phyloP scores from a whole-genome alignment of 2,797 vertebrate species.

The Argyrosomus regius region DNA sequence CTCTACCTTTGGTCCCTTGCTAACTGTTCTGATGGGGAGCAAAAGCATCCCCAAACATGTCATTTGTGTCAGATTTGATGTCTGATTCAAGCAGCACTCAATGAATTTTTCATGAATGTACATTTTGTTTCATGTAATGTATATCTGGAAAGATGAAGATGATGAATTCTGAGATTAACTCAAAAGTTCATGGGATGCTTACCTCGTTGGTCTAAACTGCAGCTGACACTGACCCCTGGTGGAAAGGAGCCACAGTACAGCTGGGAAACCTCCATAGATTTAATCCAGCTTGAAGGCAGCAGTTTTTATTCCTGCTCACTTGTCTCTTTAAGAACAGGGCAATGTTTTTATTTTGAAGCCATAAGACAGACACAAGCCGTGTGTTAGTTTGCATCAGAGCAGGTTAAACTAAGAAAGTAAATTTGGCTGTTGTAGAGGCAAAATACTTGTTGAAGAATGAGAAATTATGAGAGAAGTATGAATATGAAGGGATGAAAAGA shows the following conservation, averaged over 20 bases:
- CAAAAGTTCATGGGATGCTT: background rate
- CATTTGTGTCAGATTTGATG: background rate
- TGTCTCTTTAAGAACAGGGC: background rate
- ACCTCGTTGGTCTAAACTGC: background rate
- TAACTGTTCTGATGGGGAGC: background rate
- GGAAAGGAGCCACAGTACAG: conserved; percentile 12
- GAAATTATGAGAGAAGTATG: rapidly evolving
- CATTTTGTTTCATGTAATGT: background rate
- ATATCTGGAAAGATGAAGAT: background rate
- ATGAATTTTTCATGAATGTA: background rate
- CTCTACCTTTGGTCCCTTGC: background rate
- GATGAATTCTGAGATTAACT: background rate
- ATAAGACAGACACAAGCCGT: background rate
- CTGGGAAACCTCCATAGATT: background rate
- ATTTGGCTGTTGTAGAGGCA: background rate
- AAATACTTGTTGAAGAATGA: background rate
- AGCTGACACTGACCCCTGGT: conserved; percentile 46
- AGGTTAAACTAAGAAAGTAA: background rate
- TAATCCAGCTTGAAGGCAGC: background rate
- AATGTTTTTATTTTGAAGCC: background rate
- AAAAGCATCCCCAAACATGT: background rate
- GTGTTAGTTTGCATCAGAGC: background rate
- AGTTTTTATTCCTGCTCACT: background rate
- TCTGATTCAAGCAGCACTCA: background rate
- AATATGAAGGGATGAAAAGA: too few species aligned